Evolutionary conservation across 2,113 vertebrate genomes (phyloP).

Genomic region (Arizona elegans): DNA sequence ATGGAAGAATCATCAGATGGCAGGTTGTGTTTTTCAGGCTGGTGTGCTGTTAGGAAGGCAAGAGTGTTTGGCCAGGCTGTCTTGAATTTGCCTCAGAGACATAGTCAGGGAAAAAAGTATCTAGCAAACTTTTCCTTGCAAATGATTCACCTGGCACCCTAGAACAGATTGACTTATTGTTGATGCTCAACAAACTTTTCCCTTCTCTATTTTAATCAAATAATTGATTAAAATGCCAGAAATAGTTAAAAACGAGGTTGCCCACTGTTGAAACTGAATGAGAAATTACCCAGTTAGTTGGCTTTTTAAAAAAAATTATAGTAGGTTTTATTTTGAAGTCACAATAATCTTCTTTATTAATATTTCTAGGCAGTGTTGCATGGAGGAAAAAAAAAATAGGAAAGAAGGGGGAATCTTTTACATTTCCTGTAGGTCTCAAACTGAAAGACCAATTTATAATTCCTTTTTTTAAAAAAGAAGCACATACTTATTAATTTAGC

Average conservation of each 20-base stretch:
- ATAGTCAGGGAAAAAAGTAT: slow-evolving; percentile 34
- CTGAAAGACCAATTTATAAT: background rate
- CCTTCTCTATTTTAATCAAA: background rate
- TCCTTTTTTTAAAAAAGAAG: background rate
- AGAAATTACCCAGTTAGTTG: background rate
- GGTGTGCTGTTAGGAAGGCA: slow-evolving; percentile 52
- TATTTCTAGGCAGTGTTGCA: background rate
- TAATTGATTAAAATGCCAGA: slow-evolving; percentile 11
- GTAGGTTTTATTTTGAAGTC: background rate
- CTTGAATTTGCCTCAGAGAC: slow-evolving; percentile 28
- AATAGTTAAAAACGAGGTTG: background rate
- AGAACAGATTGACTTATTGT: slow-evolving; percentile 29
- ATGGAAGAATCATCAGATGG: slow-evolving; percentile 51
- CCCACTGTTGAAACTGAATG: background rate
- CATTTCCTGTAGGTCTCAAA: background rate
- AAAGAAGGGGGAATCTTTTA: background rate
- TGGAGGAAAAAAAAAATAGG: background rate
- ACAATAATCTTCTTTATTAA: background rate
- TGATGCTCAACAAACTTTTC: slow-evolving; percentile 19
- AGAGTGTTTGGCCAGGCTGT: slow-evolving; percentile 10
- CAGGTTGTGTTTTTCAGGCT: slow-evolving; percentile 59
- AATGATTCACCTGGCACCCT: slow-evolving; percentile 22
- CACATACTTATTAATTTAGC: background rate
- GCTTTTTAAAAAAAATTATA: background rate
- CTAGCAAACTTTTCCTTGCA: slow-evolving; percentile 36